A percentile compares a stretch with the other conserved stretches of the same genome.
Evolutionary conservation across 2,113 vertebrate genomes (phyloP).

Genomic region (Chionis minor): DNA sequence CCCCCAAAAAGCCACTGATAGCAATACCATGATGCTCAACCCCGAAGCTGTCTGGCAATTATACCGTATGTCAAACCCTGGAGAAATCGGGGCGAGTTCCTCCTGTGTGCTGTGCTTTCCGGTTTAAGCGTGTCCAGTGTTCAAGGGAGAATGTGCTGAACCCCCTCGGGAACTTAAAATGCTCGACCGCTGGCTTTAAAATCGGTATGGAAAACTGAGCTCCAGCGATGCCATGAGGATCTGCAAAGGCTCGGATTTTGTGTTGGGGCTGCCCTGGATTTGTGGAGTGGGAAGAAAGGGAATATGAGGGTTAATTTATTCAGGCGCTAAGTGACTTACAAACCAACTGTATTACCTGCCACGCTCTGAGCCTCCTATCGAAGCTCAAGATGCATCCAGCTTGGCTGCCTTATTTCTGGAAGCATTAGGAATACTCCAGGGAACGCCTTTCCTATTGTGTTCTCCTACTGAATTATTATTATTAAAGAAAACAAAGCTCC

Average conservation of each 20-base stretch:
- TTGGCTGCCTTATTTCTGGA: neutral
- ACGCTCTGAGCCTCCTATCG: rapidly evolving
- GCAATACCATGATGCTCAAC: rapidly evolving
- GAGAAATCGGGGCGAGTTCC: neutral
- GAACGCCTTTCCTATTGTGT: neutral
- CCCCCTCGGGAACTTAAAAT: neutral
- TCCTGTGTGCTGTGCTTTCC: rapidly evolving
- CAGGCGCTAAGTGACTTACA: neutral
- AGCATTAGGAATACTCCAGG: neutral
- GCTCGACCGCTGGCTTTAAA: neutral
- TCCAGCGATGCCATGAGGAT: rapidly evolving
- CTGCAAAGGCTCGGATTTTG: neutral
- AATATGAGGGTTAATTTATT: neutral
- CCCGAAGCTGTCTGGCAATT: neutral
- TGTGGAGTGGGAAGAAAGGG: neutral
- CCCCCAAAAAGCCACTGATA: rapidly evolving
- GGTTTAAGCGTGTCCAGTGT: rapidly evolving
- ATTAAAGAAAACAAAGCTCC: conserved; percentile 28
- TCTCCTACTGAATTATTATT: conserved; percentile 4
- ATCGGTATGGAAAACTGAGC: neutral
- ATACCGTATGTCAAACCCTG: rapidly evolving
- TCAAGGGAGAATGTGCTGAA: neutral
- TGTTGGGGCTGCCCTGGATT: rapidly evolving
- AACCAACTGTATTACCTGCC: neutral
- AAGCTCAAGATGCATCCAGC: neutral